phyloP scores from a whole-genome alignment of 2,888 invertebrate species.

The Ischnura elegans region DNA sequence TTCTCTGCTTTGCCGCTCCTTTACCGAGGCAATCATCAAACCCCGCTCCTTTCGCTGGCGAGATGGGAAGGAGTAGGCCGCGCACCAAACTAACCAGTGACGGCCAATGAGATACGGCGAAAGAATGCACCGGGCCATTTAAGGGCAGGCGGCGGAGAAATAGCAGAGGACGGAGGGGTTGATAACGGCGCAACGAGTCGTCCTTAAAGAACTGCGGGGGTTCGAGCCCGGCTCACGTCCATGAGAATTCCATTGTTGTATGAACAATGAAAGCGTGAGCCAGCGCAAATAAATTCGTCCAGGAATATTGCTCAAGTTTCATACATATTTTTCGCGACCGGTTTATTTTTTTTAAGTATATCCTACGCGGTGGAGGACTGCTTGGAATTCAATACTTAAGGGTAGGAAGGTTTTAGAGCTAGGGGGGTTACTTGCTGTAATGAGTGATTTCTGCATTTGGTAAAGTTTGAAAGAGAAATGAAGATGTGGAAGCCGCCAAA shows the following conservation, averaged over 20 bases:
- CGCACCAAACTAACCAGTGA: neutral
- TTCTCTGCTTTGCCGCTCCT: too few relatives aligned
- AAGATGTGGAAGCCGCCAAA: too few relatives aligned
- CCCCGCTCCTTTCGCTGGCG: neutral
- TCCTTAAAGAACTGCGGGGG: neutral
- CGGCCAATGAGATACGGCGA: slow-evolving; percentile 6
- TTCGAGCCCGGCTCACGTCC: slow-evolving; percentile 41
- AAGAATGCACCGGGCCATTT: slow-evolving; percentile 25
- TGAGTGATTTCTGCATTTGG: too few relatives aligned
- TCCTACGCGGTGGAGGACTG: too few relatives aligned
- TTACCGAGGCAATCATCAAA: neutral
- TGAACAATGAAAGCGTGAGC: slow-evolving; percentile 4
- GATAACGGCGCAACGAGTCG: neutral
- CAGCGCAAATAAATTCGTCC: too few relatives aligned
- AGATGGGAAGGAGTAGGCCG: neutral
- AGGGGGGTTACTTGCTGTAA: too few relatives aligned
- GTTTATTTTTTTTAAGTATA: too few relatives aligned
- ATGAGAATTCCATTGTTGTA: slow-evolving; percentile 23
- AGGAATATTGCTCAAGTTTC: too few relatives aligned
- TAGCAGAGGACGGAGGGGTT: neutral
- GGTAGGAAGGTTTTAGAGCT: too few relatives aligned
- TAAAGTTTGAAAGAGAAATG: too few relatives aligned
- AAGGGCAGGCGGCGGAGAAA: neutral
- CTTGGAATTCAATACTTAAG: too few relatives aligned
- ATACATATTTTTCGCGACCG: too few relatives aligned